Evolutionary conservation across 2,113 vertebrate species (phyloP).

Genomic region (Sceloporus undulatus): DNA sequence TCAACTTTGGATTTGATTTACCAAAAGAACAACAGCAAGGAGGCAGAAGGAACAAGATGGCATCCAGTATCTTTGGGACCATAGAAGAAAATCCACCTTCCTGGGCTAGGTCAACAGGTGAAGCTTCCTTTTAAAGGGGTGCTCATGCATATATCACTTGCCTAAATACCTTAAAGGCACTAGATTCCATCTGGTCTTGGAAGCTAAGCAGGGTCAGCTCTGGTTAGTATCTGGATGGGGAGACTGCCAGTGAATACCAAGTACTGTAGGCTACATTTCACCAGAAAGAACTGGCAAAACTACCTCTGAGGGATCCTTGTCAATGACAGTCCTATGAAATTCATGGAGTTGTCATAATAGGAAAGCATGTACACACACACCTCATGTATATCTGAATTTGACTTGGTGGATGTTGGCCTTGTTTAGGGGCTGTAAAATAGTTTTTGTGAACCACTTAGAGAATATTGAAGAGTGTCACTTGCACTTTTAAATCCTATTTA

Average conservation of each 20-base stretch:
- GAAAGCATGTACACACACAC: too few species aligned
- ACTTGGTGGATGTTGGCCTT: not conserved
- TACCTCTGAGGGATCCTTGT: too few species aligned
- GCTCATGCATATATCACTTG: not conserved
- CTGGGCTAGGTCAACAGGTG: constrained; percentile 78
- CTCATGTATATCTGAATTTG: not conserved
- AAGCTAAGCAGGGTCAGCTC: too few species aligned
- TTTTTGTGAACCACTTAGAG: not conserved
- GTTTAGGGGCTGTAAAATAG: not conserved
- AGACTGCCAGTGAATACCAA: too few species aligned
- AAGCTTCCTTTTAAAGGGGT: not conserved
- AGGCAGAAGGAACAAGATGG: constrained; percentile 91
- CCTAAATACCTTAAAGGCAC: not conserved
- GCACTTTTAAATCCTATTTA: not conserved
- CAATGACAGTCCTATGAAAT: too few species aligned
- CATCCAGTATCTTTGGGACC: constrained; percentile 94
- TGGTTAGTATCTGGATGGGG: too few species aligned
- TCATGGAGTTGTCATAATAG: too few species aligned
- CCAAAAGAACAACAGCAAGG: constrained; percentile 81
- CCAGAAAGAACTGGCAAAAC: too few species aligned
- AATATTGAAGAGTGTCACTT: not conserved
- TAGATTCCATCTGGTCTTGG: too few species aligned
- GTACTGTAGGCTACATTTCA: too few species aligned
- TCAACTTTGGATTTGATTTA: constrained; percentile 89
- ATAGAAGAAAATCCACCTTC: constrained; percentile 88